A percentile compares a stretch with the other conserved stretches of the same genome.
These are phyloP conservation scores for Xanthostigma xanthostigma DNA, from an alignment of 2,888 invertebrate species.

Conservation along the genomic window DNA sequence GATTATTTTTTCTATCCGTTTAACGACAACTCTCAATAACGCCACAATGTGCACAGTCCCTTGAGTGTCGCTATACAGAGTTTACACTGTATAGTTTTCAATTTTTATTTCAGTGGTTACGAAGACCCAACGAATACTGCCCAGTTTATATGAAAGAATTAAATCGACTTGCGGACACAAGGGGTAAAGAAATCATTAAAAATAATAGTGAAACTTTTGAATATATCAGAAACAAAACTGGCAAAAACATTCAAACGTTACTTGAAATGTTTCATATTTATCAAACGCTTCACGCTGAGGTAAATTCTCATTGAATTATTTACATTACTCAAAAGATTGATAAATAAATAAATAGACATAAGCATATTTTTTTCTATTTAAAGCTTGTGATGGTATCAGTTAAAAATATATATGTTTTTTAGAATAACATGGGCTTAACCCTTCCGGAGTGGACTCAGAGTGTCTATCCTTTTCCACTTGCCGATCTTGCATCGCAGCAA, in stretches of 20 bases:
- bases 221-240: constrained; percentile 19
- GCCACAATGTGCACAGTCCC: too few species aligned
- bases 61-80: too few species aligned
- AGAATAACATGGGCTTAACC: constrained; percentile 20
- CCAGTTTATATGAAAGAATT: constrained; percentile 22
- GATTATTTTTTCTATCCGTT: too few species aligned
- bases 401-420: background rate
- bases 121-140: constrained; percentile 23
- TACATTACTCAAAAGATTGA: too few species aligned
- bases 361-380: too few species aligned
- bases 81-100: background rate
- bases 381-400: too few species aligned
- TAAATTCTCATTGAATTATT: constrained; percentile 2
- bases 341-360: too few species aligned
- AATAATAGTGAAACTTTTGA: constrained; percentile 16
- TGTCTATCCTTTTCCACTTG: constrained; percentile 23
- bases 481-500: constrained; percentile 24
- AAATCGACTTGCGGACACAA: constrained; percentile 17
- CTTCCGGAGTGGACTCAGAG: constrained; percentile 29
- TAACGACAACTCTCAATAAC: too few species aligned
- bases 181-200: constrained; percentile 16
- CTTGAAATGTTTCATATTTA: constrained; percentile 20
- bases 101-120: constrained; percentile 18
- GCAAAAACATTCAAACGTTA: constrained; percentile 17
- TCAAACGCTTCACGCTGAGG: constrained; percentile 25